A percentile compares a stretch with the other conserved stretches of the same genome.
Evolutionary conservation across 2,113 vertebrate species (phyloP).

Genomic region (Takifugu bimaculatus): DNA sequence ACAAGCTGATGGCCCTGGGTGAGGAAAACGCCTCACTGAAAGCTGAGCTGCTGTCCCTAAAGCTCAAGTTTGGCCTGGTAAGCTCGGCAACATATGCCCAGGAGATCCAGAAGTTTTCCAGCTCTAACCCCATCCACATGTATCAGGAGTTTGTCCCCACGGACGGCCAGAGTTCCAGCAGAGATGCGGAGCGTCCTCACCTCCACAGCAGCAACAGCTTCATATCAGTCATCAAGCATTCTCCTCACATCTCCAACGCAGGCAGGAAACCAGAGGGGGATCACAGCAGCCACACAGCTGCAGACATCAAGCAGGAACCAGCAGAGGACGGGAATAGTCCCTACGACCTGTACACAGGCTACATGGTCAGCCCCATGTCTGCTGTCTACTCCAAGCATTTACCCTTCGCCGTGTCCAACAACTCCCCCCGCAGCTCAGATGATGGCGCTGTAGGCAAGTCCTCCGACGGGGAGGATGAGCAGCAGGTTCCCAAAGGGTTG

Average conservation of each 20-base stretch:
- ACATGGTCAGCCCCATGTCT: slow-evolving; percentile 74
- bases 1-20: slow-evolving; percentile 89
- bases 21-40: slow-evolving; percentile 92
- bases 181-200: slow-evolving; percentile 76
- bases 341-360: slow-evolving; percentile 81
- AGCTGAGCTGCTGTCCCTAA: slow-evolving; percentile 87
- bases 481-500: slow-evolving; percentile 91
- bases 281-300: too few species aligned
- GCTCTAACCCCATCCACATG: slow-evolving; percentile 71
- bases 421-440: slow-evolving; percentile 88
- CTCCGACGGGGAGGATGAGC: slow-evolving; percentile 93
- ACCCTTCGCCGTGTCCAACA: slow-evolving; percentile 80
- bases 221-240: slow-evolving; percentile 96
- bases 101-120: slow-evolving; percentile 87
- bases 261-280: slow-evolving; percentile 76
- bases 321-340: slow-evolving; percentile 80
- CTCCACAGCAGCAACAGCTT: slow-evolving; percentile 78
- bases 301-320: slow-evolving; percentile 63
- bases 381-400: slow-evolving; percentile 77
- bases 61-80: slow-evolving; percentile 91
- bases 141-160: slow-evolving; percentile 80
- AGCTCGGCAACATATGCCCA: slow-evolving; percentile 86
- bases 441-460: slow-evolving; percentile 85
- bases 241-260: slow-evolving; percentile 80
- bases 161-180: slow-evolving; percentile 60